These are phyloP conservation scores for Amia ocellicauda DNA, from an alignment of 2,113 vertebrate genomes.

Conservation along the genomic window DNA sequence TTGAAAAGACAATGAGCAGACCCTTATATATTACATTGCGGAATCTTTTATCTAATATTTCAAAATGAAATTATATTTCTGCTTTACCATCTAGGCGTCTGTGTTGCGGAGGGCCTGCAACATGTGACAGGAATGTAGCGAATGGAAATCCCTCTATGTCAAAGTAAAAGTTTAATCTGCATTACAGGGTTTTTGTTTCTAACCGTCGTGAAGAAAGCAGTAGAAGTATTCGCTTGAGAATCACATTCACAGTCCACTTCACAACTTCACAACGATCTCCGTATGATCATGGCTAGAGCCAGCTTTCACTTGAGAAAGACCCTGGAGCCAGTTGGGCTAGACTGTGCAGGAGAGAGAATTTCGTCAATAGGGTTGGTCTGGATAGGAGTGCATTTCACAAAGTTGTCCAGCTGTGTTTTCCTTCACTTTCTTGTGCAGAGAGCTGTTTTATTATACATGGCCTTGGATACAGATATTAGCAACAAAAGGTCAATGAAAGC, in stretches of 20 bases:
- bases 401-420: not conserved
- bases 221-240: conserved; percentile 64
- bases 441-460: too few relatives aligned
- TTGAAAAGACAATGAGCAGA: conserved; percentile 33
- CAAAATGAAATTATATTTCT: too few relatives aligned
- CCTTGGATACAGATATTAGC: too few relatives aligned
- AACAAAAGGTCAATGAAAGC: too few relatives aligned
- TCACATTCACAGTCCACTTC: conserved; percentile 66
- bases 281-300: not conserved
- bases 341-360: not conserved
- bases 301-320: not conserved
- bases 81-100: too few relatives aligned
- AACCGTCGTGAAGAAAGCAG: conserved; percentile 37
- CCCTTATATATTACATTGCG: conserved; percentile 3
- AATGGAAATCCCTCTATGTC: conserved; percentile 55
- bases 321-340: not conserved
- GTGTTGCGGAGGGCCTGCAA: conserved; percentile 11
- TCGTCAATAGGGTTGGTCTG: not conserved
- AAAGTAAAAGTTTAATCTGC: conserved; percentile 40
- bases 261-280: conserved; percentile 45
- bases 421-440: too few relatives aligned
- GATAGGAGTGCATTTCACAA: not conserved
- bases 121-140: conserved; percentile 21
- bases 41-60: conserved; percentile 6
- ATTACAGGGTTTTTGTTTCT: conserved; percentile 38